A percentile compares a stretch with the other conserved stretches of the same genome.
phyloP scores from a whole-genome alignment of 1,140 invertebrate species.

The Sitodiplosis mosellana region DNA sequence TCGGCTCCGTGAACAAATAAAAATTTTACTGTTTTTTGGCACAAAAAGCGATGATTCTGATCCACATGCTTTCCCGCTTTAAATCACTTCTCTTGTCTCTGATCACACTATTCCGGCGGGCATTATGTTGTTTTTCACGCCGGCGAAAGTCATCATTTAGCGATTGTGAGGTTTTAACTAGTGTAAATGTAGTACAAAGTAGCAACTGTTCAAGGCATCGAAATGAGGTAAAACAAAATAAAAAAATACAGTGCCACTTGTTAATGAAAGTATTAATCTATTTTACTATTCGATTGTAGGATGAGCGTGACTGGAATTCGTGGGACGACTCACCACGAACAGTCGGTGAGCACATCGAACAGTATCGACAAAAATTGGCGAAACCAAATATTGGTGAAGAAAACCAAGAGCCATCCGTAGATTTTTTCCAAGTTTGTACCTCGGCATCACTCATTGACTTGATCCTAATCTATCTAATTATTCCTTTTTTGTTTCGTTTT shows the following conservation, averaged over 20 bases:
- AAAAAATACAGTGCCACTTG: not conserved
- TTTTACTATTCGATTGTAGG: not conserved
- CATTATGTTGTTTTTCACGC: slow-evolving; percentile 21
- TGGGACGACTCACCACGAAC: slow-evolving; percentile 24
- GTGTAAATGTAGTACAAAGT: slow-evolving; percentile 15
- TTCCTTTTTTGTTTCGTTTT: no score
- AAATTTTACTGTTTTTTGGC: no score
- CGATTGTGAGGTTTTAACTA: slow-evolving; percentile 9
- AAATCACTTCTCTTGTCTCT: slow-evolving; percentile 19
- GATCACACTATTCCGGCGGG: slow-evolving; percentile 16
- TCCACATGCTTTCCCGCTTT: slow-evolving; percentile 5
- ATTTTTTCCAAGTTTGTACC: slow-evolving; percentile 21
- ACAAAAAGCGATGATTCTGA: not conserved
- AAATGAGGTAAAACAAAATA: not conserved
- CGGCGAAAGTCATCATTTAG: slow-evolving; percentile 16
- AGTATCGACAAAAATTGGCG: slow-evolving; percentile 20
- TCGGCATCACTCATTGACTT: not conserved
- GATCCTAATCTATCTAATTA: not conserved
- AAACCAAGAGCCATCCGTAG: slow-evolving; percentile 17
- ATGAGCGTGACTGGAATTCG: slow-evolving; percentile 22
- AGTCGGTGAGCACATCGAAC: slow-evolving; percentile 24
- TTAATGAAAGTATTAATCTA: slow-evolving; percentile 1
- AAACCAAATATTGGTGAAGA: slow-evolving; percentile 17
- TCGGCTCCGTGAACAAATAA: no score
- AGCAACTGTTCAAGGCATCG: not conserved